phyloP scores from a whole-genome alignment of 2,797 vertebrate genomes.

The Mionectes olivaceus region DNA sequence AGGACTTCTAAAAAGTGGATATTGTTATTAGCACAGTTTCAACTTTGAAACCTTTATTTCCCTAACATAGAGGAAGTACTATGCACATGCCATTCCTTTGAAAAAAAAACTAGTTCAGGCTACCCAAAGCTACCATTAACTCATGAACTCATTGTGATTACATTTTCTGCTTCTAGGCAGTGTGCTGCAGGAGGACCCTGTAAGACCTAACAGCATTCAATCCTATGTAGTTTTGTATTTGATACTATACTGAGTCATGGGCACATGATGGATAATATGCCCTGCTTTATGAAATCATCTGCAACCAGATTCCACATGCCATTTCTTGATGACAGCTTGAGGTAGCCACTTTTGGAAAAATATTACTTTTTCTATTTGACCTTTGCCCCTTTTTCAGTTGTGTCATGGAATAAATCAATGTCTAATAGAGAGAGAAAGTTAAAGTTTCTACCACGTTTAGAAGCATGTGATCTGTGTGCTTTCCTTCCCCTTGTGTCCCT shows the following conservation, averaged over 20 bases:
- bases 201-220: not conserved
- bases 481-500: not conserved
- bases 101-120: not conserved
- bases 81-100: not conserved
- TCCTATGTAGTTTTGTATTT: not conserved
- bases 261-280: not conserved
- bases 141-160: not conserved
- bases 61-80: not conserved
- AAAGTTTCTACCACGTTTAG: not conserved
- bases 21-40: not conserved
- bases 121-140: not conserved
- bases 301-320: not conserved
- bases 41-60: not conserved
- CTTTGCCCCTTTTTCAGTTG: not conserved
- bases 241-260: not conserved
- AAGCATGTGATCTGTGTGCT: not conserved
- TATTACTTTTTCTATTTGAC: not conserved
- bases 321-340: not conserved
- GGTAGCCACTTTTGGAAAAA: not conserved
- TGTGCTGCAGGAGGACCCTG: not conserved
- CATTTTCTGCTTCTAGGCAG: not conserved
- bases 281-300: not conserved
- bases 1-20: not conserved
- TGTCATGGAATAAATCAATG: not conserved
- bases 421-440: not conserved